Conservation (phyloP, 2,113 vertebrate species). For the Ramphastos sulfuratus region DNA sequence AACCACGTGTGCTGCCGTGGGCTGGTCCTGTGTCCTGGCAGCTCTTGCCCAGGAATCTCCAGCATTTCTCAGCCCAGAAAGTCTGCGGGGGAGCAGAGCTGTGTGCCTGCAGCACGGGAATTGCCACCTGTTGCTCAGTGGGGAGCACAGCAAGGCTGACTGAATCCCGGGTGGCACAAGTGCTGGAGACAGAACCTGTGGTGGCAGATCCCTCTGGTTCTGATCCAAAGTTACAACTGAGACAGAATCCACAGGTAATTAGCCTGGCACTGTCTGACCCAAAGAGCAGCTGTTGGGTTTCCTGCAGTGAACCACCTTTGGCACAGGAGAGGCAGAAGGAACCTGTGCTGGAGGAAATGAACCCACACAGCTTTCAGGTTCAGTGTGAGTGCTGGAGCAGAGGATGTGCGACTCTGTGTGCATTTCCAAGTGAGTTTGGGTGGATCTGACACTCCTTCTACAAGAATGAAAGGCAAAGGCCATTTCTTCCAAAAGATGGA, state of each 20-base stretch:
- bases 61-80: neutral
- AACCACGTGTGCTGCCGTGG: neutral
- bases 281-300: accelerated
- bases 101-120: neutral
- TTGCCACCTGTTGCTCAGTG: neutral
- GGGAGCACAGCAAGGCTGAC: neutral
- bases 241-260: accelerated
- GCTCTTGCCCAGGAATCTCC: neutral
- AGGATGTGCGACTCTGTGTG: neutral
- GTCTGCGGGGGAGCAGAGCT: neutral
- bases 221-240: neutral
- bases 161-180: neutral
- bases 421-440: neutral
- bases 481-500: neutral
- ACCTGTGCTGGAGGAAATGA: neutral
- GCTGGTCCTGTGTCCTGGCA: neutral
- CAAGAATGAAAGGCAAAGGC: neutral
- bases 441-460: neutral
- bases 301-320: neutral
- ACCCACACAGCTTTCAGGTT: neutral
- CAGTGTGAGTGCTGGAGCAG: too few relatives aligned
- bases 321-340: neutral
- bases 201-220: neutral
- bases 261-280: neutral
- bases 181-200: neutral